Evolutionary conservation across 2,888 invertebrate species (phyloP).

Genomic region (Eupithecia centaureata): DNA sequence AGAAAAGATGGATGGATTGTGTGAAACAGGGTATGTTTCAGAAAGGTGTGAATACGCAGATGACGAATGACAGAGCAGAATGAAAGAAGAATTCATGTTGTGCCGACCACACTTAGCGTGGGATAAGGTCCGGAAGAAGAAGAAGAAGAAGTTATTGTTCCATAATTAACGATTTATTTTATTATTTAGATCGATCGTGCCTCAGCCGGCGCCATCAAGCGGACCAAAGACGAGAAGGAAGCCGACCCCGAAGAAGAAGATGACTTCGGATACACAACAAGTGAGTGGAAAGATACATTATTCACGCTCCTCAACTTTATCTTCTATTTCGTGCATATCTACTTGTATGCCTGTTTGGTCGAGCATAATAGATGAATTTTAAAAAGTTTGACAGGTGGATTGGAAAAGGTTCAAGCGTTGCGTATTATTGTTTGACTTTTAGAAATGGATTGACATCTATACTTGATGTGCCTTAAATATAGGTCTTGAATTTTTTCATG

Average conservation of each 20-base stretch:
- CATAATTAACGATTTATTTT: too few relatives aligned
- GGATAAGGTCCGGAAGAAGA: too few relatives aligned
- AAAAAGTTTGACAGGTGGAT: background rate
- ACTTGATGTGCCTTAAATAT: background rate
- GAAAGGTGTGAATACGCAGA: too few relatives aligned
- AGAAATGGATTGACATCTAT: too few relatives aligned
- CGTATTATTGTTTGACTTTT: background rate
- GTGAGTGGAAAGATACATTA: slow-evolving; percentile 88
- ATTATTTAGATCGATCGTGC: slow-evolving; percentile 91
- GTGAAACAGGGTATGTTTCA: too few relatives aligned
- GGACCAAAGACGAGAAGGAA: slow-evolving; percentile 89
- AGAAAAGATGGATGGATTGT: too few relatives aligned
- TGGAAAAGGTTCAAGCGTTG: background rate
- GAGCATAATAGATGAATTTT: slow-evolving; percentile 55
- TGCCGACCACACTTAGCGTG: too few relatives aligned
- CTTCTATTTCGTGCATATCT: slow-evolving; percentile 73
- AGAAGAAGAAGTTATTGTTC: too few relatives aligned
- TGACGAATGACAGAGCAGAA: too few relatives aligned
- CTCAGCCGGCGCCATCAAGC: slow-evolving; percentile 93
- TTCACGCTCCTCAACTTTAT: slow-evolving; percentile 72
- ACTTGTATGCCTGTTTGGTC: slow-evolving; percentile 72
- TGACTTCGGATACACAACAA: slow-evolving; percentile 95
- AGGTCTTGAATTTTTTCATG: slow-evolving; percentile 71
- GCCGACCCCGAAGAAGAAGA: slow-evolving; percentile 95
- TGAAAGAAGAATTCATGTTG: too few relatives aligned